Evolutionary conservation across 2,888 invertebrate genomes (phyloP), one percentile per base, ranked within the genome.

Genomic region (Amblyjoppa fuscipennis): DNA sequence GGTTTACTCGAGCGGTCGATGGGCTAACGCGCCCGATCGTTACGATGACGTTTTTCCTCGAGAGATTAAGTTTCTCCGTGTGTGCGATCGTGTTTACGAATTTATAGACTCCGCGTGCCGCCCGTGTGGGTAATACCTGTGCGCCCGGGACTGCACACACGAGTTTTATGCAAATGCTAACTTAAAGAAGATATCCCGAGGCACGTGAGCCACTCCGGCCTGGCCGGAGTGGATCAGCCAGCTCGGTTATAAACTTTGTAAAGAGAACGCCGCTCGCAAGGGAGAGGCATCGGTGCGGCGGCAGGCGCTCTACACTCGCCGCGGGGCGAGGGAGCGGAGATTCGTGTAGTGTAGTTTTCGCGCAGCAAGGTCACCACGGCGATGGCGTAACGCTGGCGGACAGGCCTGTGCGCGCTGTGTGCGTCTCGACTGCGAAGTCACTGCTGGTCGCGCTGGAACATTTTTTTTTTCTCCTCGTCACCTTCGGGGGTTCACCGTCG

Each of bases 121-220:
- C 16, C 61, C 0, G 34, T 20, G 20, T 38, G 25, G 20, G 20
- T 2, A 38, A 38, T 38, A n/a, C n/a, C 69, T 34, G n/a, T 11
- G 25, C 34, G 51, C 53, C 38, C 51, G 51, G 38, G n/a, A 45
- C 38, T 61, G 45, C 83, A 66, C 73, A 77, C 64, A 64, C 69
- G 66, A 13, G 45, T 59, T 66, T 87, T 86, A 87, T 87, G 85
- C 76, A 85, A 87, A 87, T 70, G 85, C 71, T 25, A 76, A 78
- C 66, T 87, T 87, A 87, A 88, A 87, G 87, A 85, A 84, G 88
- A 87, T 87, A 82, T 75, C 64, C 34, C 74, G 81, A 81, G 69
- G 59, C 83, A 81, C 85, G 81, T 85, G 87, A 56, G 45, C 64
- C 25, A 25, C 56, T 64, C 41, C 59, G 45, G 13, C 45, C 45